These are phyloP conservation scores for Dipodomys stephensi DNA, from an alignment of 2,113 vertebrate genomes.

Conservation along the genomic window DNA sequence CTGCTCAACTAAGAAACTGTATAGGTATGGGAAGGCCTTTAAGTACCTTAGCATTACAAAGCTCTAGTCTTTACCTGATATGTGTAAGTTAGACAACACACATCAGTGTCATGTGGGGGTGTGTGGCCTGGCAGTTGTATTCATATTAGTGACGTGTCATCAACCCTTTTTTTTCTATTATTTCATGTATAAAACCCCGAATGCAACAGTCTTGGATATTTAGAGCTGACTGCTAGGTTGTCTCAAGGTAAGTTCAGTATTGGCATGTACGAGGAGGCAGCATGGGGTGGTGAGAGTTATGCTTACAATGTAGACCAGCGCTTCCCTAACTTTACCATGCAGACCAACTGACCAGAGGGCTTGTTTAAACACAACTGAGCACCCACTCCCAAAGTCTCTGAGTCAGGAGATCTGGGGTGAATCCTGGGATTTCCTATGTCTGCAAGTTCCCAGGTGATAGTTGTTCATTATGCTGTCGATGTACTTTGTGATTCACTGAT, in stretches of 20 bases:
- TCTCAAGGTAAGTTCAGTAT: conserved; percentile 79
- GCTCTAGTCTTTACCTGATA: background rate
- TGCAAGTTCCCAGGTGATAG: background rate
- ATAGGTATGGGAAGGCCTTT: background rate
- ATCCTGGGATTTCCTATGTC: background rate
- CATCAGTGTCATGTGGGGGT: background rate
- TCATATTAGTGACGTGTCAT: background rate
- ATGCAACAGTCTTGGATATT: background rate
- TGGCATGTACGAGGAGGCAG: conserved; percentile 10
- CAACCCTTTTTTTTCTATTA: background rate
- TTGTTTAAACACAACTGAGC: background rate
- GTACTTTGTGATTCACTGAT: background rate
- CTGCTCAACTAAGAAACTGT: background rate
- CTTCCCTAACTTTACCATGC: background rate
- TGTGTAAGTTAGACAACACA: background rate
- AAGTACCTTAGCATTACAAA: background rate
- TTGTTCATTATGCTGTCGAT: background rate
- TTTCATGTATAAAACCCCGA: background rate
- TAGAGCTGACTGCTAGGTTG: conserved; percentile 68
- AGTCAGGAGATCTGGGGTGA: background rate
- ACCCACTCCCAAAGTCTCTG: background rate
- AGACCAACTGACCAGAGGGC: background rate
- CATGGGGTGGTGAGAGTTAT: conserved; percentile 53
- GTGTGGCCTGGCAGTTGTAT: background rate
- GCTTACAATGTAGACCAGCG: conserved; percentile 74